Percentiles rank a stretch among this genome's conserved stretches.
These are phyloP conservation scores for Mustela nigripes DNA, from an alignment of 2,113 vertebrate genomes.

Conservation along the genomic window DNA sequence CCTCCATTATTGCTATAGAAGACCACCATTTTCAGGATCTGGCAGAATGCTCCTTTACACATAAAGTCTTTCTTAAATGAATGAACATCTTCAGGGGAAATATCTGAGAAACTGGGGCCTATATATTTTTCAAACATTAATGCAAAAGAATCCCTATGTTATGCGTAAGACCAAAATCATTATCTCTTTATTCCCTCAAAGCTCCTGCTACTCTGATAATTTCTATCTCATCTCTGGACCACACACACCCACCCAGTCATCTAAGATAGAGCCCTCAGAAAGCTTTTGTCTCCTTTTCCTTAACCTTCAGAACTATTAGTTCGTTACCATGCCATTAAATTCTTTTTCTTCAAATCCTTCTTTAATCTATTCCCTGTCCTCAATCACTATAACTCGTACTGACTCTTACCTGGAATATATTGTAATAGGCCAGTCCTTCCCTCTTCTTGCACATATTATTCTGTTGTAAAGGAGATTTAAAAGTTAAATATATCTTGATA, in stretches of 20 bases:
- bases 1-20: background rate
- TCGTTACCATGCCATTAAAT: background rate
- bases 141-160: background rate
- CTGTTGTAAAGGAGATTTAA: background rate
- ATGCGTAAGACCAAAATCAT: conserved; percentile 4
- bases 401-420: background rate
- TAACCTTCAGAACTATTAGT: background rate
- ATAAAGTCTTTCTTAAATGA: conserved; percentile 20
- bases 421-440: background rate
- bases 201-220: background rate
- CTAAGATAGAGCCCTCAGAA: background rate
- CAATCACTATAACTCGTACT: background rate
- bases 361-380: background rate
- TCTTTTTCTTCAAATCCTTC: background rate
- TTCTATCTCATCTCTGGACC: background rate
- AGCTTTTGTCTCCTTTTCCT: background rate
- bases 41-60: background rate
- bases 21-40: background rate
- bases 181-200: background rate
- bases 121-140: background rate
- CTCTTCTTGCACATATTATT: background rate
- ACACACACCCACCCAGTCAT: background rate
- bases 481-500: background rate
- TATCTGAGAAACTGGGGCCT: background rate
- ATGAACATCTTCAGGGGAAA: background rate